A percentile compares a stretch with the other conserved stretches of the same genome.
These are phyloP conservation scores for Leptinotarsa defecta DNA, from an alignment of 1,140 invertebrate species.

Conservation along the genomic window DNA sequence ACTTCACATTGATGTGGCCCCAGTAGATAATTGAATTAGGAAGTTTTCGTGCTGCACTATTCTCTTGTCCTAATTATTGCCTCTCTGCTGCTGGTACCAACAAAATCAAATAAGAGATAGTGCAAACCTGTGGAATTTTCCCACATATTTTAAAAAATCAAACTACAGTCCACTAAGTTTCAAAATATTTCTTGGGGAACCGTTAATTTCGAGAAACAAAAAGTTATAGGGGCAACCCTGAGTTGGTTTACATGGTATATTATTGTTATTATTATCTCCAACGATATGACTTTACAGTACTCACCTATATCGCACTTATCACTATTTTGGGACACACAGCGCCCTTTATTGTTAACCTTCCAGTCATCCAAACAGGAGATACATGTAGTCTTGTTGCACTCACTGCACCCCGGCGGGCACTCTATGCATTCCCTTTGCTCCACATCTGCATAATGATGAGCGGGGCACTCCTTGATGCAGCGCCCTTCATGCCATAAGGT, in stretches of 20 bases:
- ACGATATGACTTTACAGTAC: constrained; percentile 28
- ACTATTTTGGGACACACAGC: constrained; percentile 69
- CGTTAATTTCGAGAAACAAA: background rate
- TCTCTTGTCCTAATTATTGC: no score
- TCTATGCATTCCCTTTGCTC: constrained; percentile 73
- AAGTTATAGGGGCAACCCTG: background rate
- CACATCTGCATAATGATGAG: constrained; percentile 73
- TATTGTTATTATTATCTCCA: background rate
- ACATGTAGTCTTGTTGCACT: constrained; percentile 71
- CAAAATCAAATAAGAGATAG: no score
- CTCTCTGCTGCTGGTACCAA: no score
- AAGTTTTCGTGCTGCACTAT: no score
- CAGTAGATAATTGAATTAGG: no score
- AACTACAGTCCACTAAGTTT: no score
- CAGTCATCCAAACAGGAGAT: constrained; percentile 71
- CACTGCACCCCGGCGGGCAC: constrained; percentile 74
- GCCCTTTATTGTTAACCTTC: constrained; percentile 72
- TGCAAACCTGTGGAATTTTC: no score
- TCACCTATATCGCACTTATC: constrained; percentile 67
- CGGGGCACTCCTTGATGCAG: constrained; percentile 70
- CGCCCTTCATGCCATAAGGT: constrained; percentile 69
- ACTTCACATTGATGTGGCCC: no score
- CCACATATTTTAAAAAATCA: no score
- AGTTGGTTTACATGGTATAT: background rate
- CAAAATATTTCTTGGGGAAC: no score